Evolutionary conservation across 2,888 invertebrate genomes (phyloP).

Genomic region (Athripsodes cinereus): DNA sequence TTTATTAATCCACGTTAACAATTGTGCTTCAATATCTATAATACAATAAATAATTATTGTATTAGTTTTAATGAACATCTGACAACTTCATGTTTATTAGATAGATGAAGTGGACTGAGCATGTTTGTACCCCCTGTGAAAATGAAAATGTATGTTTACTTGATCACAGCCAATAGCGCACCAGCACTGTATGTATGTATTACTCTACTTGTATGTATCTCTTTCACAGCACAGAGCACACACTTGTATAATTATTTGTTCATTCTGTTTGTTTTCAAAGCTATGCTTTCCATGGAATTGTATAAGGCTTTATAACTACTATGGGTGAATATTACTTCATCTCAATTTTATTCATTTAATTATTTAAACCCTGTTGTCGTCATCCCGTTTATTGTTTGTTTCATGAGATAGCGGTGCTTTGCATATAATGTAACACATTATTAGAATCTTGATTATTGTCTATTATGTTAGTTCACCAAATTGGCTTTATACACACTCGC

Average conservation of each 20-base stretch:
- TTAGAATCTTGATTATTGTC: no score
- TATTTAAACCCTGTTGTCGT: neutral
- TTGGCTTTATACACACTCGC: no score
- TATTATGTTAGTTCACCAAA: no score
- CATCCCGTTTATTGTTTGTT: neutral
- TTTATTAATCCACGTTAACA: no score
- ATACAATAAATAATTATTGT: no score
- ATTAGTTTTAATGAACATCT: no score
- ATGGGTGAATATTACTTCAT: slow-evolving; percentile 24
- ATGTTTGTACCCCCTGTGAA: neutral
- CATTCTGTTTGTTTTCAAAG: slow-evolving; percentile 26
- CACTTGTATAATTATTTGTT: slow-evolving; percentile 24
- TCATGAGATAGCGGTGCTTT: no score
- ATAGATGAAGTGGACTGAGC: no score
- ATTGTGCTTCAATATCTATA: no score
- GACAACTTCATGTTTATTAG: no score
- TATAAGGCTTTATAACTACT: slow-evolving; percentile 22
- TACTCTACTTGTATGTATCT: slow-evolving; percentile 2
- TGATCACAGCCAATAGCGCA: slow-evolving; percentile 5
- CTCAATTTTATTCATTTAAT: neutral
- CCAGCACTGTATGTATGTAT: slow-evolving; percentile 13
- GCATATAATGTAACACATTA: no score
- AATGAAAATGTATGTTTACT: no score
- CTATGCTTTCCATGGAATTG: slow-evolving; percentile 27
- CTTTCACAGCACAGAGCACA: slow-evolving; percentile 11